Evolutionary conservation across 2,113 vertebrate species (phyloP).

Genomic region (Periophthalmus modestus): DNA sequence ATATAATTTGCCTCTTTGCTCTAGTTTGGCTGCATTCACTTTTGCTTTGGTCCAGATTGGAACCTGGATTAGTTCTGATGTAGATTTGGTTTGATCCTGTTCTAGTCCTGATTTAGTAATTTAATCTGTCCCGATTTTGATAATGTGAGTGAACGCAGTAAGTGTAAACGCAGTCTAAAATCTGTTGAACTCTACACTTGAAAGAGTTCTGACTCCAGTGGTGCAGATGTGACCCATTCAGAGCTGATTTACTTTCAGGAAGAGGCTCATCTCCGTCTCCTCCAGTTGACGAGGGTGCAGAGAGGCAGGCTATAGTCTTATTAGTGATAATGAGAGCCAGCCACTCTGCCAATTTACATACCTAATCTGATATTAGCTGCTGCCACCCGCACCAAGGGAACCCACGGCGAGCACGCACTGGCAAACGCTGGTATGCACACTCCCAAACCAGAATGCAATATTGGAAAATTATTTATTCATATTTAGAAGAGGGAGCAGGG

Average conservation of each 20-base stretch:
- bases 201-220: neutral
- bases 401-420: conserved; percentile 16
- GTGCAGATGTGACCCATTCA: conserved; percentile 34
- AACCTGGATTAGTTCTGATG: neutral
- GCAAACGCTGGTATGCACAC: conserved; percentile 11
- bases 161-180: neutral
- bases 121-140: neutral
- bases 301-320: conserved; percentile 72
- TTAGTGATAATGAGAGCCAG: conserved; percentile 80
- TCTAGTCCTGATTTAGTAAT: neutral
- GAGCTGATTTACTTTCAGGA: conserved; percentile 38
- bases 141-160: neutral
- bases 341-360: conserved; percentile 78
- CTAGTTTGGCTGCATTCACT: neutral
- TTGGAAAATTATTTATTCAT: conserved; percentile 48
- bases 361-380: conserved; percentile 80
- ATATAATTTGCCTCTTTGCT: neutral
- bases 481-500: conserved; percentile 40
- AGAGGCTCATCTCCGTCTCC: conserved; percentile 39
- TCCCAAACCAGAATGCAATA: conserved; percentile 17
- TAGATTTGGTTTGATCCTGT: neutral
- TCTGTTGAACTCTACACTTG: neutral
- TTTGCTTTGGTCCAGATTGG: neutral
- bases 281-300: conserved; percentile 49
- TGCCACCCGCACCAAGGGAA: conserved; percentile 60